A percentile compares a stretch with the other conserved stretches of the same genome.
Evolutionary conservation across 2,113 vertebrate genomes (phyloP).

Genomic region (Cephalopholis sonnerati): DNA sequence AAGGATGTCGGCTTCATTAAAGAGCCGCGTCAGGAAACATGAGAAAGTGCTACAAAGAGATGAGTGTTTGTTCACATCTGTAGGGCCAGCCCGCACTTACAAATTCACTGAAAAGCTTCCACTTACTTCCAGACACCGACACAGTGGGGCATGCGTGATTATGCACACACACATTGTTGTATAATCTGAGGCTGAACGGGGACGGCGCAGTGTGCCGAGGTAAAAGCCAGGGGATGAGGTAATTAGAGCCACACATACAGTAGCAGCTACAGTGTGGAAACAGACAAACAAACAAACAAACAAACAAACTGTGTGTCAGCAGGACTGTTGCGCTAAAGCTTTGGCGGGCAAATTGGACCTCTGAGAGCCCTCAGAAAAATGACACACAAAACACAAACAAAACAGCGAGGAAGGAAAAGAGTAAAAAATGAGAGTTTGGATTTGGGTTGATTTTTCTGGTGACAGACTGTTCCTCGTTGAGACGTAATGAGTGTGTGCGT

Average conservation of each 20-base stretch:
- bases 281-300: conserved; percentile 21
- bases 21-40: conserved; percentile 33
- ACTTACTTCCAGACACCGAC: conserved; percentile 1
- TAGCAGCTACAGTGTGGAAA: conserved; percentile 9
- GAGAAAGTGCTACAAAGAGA: conserved; percentile 54
- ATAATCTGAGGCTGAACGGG: conserved; percentile 9
- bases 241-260: conserved; percentile 29
- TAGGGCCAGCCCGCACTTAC: conserved; percentile 1
- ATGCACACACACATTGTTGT: background rate
- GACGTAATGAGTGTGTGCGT: background rate
- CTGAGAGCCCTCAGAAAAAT: conserved; percentile 30
- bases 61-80: conserved; percentile 51
- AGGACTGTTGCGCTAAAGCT: conserved; percentile 19
- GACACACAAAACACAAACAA: background rate
- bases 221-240: conserved; percentile 25
- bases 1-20: conserved; percentile 56
- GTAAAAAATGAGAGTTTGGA: background rate
- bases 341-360: conserved; percentile 46
- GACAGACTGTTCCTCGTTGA: background rate
- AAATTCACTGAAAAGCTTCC: background rate
- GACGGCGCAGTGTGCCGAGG: background rate
- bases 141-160: background rate
- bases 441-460: conserved; percentile 15
- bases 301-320: conserved; percentile 33
- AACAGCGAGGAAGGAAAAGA: background rate